These are phyloP conservation scores for Asbolus verrucosus DNA, from an alignment of 1,140 invertebrate genomes.

Conservation along the genomic window DNA sequence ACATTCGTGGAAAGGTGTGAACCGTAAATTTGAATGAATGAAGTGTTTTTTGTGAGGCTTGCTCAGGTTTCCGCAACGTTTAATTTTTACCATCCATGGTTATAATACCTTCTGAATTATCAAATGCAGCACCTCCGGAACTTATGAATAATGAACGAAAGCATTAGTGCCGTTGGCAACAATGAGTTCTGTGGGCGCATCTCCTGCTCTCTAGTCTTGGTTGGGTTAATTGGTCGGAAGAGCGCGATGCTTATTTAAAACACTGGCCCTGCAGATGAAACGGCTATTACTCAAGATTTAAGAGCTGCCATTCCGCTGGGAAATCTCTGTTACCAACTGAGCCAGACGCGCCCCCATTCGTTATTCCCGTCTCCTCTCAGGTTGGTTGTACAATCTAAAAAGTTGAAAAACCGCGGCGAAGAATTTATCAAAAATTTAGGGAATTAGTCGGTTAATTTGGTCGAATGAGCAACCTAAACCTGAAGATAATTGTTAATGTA, in stretches of 20 bases:
- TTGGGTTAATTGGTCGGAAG: constrained; percentile 41
- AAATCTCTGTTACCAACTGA: constrained; percentile 40
- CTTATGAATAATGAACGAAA: constrained; percentile 36
- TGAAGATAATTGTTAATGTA: no score
- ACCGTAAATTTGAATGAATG: no score
- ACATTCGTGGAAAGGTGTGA: no score
- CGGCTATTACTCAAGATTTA: constrained; percentile 46
- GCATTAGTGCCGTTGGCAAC: constrained; percentile 9
- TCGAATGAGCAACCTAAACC: no score
- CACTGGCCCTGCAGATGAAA: constrained; percentile 45
- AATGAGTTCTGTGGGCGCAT: constrained; percentile 6
- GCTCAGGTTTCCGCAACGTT: not conserved
- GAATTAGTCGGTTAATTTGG: not conserved
- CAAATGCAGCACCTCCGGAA: constrained; percentile 6
- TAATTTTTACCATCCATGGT: not conserved
- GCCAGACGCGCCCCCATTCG: constrained; percentile 29
- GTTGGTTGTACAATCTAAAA: not conserved
- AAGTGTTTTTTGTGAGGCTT: no score
- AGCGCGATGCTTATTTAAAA: constrained; percentile 45
- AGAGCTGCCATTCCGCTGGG: constrained; percentile 41
- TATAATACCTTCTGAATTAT: constrained; percentile 30
- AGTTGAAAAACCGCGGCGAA: not conserved
- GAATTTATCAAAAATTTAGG: not conserved
- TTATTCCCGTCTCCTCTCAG: constrained; percentile 17
- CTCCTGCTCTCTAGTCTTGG: constrained; percentile 15